Percentiles rank a stretch among this genome's conserved stretches.
Conservation (phyloP, 2,888 invertebrate genomes). For the Beris chalybata region DNA sequence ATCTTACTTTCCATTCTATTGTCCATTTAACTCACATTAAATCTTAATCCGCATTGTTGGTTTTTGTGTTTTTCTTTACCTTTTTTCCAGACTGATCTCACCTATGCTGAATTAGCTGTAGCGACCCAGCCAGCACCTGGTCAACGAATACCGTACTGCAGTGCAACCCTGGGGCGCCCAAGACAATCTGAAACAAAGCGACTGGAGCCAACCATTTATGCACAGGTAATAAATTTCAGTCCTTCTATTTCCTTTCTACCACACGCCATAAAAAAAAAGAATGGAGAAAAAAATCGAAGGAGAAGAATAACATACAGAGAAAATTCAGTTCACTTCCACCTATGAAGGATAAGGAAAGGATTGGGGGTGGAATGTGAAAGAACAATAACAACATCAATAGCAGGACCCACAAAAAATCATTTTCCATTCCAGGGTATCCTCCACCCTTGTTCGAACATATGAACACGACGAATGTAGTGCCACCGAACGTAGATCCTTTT, state of each 20-base stretch:
- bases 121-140: conserved; percentile 42
- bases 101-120: conserved; percentile 50
- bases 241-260: not conserved
- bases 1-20: not conserved
- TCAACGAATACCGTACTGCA: conserved; percentile 54
- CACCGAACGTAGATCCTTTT: too few relatives aligned
- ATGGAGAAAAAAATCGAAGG: too few relatives aligned
- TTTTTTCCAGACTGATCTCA: conserved; percentile 51
- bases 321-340: too few relatives aligned
- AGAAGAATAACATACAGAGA: too few relatives aligned
- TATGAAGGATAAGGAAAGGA: too few relatives aligned
- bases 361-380: too few relatives aligned
- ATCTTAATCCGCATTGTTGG: not conserved
- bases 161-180: conserved; percentile 55
- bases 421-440: too few relatives aligned
- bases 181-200: conserved; percentile 54
- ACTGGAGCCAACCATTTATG: conserved; percentile 56
- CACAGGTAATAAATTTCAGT: conserved; percentile 56
- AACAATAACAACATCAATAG: too few relatives aligned
- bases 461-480: too few relatives aligned
- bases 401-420: too few relatives aligned
- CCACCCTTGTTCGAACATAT: too few relatives aligned
- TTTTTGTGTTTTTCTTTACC: not conserved
- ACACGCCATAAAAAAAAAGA: too few relatives aligned
- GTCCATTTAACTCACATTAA: not conserved